phyloP scores from a whole-genome alignment of 2,888 invertebrate genomes.

The Trissoscelio sp. region DNA sequence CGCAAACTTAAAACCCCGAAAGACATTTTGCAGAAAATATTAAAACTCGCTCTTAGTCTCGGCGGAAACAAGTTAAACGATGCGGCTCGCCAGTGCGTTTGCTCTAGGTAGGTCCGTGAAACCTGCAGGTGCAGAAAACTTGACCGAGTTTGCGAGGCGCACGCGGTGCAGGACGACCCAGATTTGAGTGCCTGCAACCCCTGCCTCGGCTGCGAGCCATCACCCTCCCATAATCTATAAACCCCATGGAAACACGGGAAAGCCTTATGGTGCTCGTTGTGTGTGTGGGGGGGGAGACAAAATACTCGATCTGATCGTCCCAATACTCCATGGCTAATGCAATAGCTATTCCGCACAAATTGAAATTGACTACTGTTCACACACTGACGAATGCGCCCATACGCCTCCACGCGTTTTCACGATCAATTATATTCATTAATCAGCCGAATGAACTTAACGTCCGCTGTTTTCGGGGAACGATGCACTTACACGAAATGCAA shows the following conservation, averaged over 20 bases:
- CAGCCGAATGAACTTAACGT: constrained; percentile 24
- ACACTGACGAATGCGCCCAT: constrained; percentile 59
- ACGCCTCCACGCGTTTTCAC: constrained; percentile 57
- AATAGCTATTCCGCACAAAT: constrained; percentile 40
- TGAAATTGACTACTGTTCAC: constrained; percentile 50
- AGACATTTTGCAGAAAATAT: no score
- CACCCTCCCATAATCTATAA: constrained; percentile 54
- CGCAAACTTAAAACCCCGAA: no score
- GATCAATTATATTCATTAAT: constrained; percentile 46
- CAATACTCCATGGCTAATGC: constrained; percentile 26
- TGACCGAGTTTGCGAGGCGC: constrained; percentile 81
- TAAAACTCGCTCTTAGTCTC: no score
- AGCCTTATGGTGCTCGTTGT: no score
- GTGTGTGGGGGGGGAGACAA: no score
- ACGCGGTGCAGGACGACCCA: constrained; percentile 81
- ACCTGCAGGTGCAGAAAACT: constrained; percentile 83
- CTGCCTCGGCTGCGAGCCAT: constrained; percentile 32
- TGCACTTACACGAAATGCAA: background rate
- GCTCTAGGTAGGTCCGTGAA: constrained; percentile 68
- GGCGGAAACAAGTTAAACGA: constrained; percentile 18
- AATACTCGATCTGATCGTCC: no score
- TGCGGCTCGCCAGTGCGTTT: constrained; percentile 49
- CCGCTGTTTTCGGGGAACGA: constrained; percentile 10
- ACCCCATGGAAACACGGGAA: constrained; percentile 38
- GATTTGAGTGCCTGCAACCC: constrained; percentile 73